These are phyloP conservation scores for Chaetorhynchus papuensis DNA, from an alignment of 2,113 vertebrate species.

Conservation along the genomic window DNA sequence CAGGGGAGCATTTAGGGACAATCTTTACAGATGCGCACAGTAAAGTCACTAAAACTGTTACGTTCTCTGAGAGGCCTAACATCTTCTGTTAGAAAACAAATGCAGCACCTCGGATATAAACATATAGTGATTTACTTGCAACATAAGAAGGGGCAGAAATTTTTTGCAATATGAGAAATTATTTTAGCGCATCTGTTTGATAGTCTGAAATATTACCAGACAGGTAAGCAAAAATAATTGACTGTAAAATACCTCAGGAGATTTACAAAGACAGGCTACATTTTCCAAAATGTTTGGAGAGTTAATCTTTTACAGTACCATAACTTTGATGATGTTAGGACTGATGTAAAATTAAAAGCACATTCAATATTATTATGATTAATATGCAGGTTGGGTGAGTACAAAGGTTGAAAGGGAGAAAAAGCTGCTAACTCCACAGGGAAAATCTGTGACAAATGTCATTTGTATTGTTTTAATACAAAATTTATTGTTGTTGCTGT, in stretches of 20 bases:
- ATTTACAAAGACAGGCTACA: not conserved
- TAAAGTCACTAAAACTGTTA: not conserved
- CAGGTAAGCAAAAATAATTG: not conserved
- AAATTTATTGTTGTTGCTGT: not conserved
- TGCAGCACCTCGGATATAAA: not conserved
- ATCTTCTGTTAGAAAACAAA: not conserved
- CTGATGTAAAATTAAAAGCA: not conserved
- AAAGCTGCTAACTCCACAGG: not conserved
- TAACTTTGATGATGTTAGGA: not conserved
- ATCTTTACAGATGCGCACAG: not conserved
- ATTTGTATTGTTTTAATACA: not conserved
- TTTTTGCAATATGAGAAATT: not conserved
- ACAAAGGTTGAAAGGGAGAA: not conserved
- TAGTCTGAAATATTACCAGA: not conserved
- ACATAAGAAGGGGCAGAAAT: not conserved
- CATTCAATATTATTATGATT: not conserved
- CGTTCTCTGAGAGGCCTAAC: not conserved
- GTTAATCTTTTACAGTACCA: not conserved
- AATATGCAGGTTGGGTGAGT: not conserved
- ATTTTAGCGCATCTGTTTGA: not conserved
- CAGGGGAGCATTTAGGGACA: not conserved
- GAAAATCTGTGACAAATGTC: not conserved
- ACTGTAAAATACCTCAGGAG: not conserved
- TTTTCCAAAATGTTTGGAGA: not conserved
- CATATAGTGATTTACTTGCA: not conserved